Evolutionary conservation across 2,888 invertebrate genomes (phyloP).

Genomic region (Acanthococcus lagerstroemiae): DNA sequence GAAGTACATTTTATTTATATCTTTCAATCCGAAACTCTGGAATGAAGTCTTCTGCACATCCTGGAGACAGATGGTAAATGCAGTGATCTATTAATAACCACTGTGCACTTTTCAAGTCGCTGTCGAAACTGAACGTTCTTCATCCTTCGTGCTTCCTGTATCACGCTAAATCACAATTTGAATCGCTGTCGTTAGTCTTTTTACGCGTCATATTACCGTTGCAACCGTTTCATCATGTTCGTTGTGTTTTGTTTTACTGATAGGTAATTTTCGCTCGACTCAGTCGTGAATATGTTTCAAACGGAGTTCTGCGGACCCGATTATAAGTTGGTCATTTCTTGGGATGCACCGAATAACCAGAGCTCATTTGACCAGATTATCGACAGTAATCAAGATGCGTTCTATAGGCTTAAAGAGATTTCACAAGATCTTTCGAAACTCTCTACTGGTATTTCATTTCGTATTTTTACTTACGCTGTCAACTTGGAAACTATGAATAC

Average conservation of each 20-base stretch:
- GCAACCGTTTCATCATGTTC: neutral
- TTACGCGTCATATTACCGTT: neutral
- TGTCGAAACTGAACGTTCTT: neutral
- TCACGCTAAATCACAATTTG: no score
- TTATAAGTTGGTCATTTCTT: conserved; percentile 11
- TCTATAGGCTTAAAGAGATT: conserved; percentile 11
- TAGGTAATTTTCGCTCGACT: neutral
- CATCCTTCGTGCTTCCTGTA: neutral
- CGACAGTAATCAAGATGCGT: neutral
- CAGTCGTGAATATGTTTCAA: conserved; percentile 3
- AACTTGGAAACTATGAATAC: no score
- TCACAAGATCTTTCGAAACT: conserved; percentile 7
- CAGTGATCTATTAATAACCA: no score
- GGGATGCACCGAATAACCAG: neutral
- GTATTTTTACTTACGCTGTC: neutral
- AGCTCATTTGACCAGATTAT: neutral
- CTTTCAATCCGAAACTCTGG: neutral
- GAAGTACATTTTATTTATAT: conserved; percentile 14
- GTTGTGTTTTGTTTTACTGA: neutral
- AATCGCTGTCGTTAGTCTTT: neutral
- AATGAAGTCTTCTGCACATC: neutral
- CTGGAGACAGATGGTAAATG: conserved; percentile 4
- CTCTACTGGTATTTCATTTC: conserved; percentile 5
- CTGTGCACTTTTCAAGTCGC: no score
- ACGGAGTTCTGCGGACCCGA: conserved; percentile 13